A percentile compares a stretch with the other conserved stretches of the same genome.
Conservation (phyloP, 1,140 invertebrate genomes). For the Psix sp. region DNA sequence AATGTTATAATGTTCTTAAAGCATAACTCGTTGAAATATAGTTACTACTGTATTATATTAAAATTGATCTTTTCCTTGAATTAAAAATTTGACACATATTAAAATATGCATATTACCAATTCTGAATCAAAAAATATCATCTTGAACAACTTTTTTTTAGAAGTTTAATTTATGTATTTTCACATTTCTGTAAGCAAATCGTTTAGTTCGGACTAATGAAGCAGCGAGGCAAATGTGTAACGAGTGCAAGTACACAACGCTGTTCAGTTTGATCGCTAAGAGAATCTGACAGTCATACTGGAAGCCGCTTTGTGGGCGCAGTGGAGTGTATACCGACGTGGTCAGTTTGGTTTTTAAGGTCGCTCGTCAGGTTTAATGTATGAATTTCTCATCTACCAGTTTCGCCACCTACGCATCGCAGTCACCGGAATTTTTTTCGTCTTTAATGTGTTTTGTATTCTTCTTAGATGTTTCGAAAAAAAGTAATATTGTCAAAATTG, state of each 20-base stretch:
- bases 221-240: not conserved
- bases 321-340: conserved; percentile 39
- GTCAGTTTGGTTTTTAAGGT: conserved; percentile 47
- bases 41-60: too few relatives aligned
- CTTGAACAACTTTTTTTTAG: too few relatives aligned
- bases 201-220: conserved; percentile 10
- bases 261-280: conserved; percentile 36
- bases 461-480: too few relatives aligned
- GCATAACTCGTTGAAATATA: too few relatives aligned
- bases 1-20: too few relatives aligned
- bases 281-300: conserved; percentile 45
- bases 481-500: too few relatives aligned
- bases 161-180: too few relatives aligned
- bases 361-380: conserved; percentile 63
- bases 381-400: conserved; percentile 74
- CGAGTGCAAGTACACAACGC: conserved; percentile 7
- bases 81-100: too few relatives aligned
- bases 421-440: conserved; percentile 42
- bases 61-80: too few relatives aligned
- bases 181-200: too few relatives aligned
- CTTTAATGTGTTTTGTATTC: not conserved
- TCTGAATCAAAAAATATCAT: too few relatives aligned
- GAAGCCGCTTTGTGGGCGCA: conserved; percentile 47
- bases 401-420: conserved; percentile 65
- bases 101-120: too few relatives aligned